phyloP scores from a whole-genome alignment of 2,113 vertebrate species.

The Ammodytes dubius region DNA sequence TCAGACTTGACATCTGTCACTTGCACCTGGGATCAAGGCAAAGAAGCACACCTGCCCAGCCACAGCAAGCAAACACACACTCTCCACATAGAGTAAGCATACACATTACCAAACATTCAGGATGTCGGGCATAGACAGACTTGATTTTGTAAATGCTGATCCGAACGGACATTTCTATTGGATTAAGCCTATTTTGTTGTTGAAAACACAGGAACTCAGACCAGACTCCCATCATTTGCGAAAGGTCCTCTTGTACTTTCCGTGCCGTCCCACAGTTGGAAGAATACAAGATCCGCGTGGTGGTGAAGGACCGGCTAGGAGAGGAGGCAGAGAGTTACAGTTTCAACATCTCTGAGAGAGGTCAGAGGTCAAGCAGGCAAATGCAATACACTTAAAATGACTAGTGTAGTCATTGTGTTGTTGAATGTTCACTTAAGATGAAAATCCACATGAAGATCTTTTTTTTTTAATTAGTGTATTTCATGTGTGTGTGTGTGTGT shows the following conservation, averaged over 20 bases:
- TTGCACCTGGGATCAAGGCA: slow-evolving; percentile 68
- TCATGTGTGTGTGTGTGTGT: slow-evolving; percentile 3
- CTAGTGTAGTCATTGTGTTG: background rate
- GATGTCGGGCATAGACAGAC: too few relatives aligned
- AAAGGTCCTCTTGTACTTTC: slow-evolving; percentile 55
- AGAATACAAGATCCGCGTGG: slow-evolving; percentile 68
- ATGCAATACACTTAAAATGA: background rate
- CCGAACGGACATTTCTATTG: background rate
- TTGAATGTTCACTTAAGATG: background rate
- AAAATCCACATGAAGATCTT: background rate
- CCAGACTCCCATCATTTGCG: slow-evolving; percentile 6
- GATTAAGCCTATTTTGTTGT: background rate
- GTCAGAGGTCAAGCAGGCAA: slow-evolving; percentile 40
- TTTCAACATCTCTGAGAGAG: slow-evolving; percentile 77
- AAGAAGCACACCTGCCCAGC: background rate
- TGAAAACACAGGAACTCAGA: slow-evolving; percentile 61
- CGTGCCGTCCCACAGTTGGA: slow-evolving; percentile 40
- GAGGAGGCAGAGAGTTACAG: slow-evolving; percentile 57
- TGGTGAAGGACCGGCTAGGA: slow-evolving; percentile 70
- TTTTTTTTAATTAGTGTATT: background rate
- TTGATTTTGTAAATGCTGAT: background rate
- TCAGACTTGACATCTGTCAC: slow-evolving; percentile 56
- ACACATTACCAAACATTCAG: background rate
- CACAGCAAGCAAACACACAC: slow-evolving; percentile 17
- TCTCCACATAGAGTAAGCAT: slow-evolving; percentile 66